A percentile compares a stretch with the other conserved stretches of the same genome.
Conservation (phyloP, 37 sponge, comb jelly and placozoan genomes). For the Aplysina aerophoba region DNA sequence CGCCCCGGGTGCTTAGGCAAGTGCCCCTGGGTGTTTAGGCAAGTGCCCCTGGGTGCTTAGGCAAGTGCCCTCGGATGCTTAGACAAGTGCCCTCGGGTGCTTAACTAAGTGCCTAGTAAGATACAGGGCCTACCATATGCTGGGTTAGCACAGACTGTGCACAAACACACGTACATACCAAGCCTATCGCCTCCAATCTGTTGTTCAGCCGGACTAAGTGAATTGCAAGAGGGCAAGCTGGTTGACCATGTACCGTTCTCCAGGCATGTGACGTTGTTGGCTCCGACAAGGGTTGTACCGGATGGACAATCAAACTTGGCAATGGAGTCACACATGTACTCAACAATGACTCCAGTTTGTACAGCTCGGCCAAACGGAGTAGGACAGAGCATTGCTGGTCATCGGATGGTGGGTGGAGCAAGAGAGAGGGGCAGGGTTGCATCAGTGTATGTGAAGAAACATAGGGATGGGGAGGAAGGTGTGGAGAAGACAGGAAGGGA, state of each 20-base stretch:
- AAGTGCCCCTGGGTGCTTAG: too few relatives aligned
- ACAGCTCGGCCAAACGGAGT: not conserved
- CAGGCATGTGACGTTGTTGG: constrained; percentile 10
- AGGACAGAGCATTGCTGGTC: not conserved
- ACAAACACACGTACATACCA: too few relatives aligned
- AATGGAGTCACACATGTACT: constrained; percentile 17
- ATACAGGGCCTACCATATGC: too few relatives aligned
- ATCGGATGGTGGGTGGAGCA: not conserved
- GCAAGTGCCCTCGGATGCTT: too few relatives aligned
- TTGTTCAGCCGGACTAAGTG: not conserved
- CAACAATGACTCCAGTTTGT: not conserved
- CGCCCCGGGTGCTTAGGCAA: too few relatives aligned
- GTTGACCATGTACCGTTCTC: constrained; percentile 22
- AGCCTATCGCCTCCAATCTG: not conserved
- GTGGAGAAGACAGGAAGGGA: not conserved
- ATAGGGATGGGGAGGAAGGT: not conserved
- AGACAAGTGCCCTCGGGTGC: too few relatives aligned
- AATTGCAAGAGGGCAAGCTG: not conserved
- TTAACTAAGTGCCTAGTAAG: too few relatives aligned
- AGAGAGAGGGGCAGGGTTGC: not conserved
- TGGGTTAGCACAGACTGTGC: too few relatives aligned
- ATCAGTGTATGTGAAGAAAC: not conserved
- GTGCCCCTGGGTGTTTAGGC: too few relatives aligned
- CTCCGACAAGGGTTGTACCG: not conserved
- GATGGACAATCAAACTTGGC: constrained; percentile 11